Evolutionary conservation across 2,113 vertebrate species (phyloP), one percentile per base, ranked within the genome.

Genomic region (Channa argus): DNA sequence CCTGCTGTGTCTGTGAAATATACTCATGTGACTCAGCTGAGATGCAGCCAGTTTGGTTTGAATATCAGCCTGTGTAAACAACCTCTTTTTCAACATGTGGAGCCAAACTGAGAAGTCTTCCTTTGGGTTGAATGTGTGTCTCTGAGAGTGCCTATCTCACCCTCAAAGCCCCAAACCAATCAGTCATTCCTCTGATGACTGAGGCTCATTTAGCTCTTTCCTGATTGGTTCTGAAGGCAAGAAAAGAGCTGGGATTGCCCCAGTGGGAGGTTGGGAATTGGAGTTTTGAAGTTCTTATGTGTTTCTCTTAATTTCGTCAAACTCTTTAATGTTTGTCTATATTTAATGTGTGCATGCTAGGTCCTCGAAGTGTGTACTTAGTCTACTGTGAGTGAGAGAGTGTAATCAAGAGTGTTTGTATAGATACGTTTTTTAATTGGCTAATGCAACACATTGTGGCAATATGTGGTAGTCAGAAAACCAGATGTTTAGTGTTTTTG

Each of bases 401-500:
- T 77, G 79, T 54, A 71, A 76, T 75, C 51, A 56, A 69, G 55
- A 71, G 87, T 77, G 83, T 80, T 75, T 56, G 60, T 47, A 70
- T 33, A 51, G 53, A 81, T 72, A 80, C 45, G 70, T 62, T 89
- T 88, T 24, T 91, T 92, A 91, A 91, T 91, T 91, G 88, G 88
- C 79, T 87, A 63, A 84, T 73, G 73, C 79, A 72, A 79, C 81
- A 88, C 83, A 90, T 85, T 86, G 88, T 80, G 70, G 84, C 87
- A 79, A 90, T 90, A 85, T 86, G 87, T 79, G 87, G 70, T 59
- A 70, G 52, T 60, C 77, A 79, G 79, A 78, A 82, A 84, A 85
- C 37, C 86, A 92, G 89, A 91, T 88, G 88, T 88, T 92, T 89
- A 82, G 87, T 88, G 77, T 89, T 86, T 87, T 89, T 83, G 84